Base-by-base conservation (phyloP, 2,113 vertebrate genomes). In the Neotragus pygmaeus region DNA sequence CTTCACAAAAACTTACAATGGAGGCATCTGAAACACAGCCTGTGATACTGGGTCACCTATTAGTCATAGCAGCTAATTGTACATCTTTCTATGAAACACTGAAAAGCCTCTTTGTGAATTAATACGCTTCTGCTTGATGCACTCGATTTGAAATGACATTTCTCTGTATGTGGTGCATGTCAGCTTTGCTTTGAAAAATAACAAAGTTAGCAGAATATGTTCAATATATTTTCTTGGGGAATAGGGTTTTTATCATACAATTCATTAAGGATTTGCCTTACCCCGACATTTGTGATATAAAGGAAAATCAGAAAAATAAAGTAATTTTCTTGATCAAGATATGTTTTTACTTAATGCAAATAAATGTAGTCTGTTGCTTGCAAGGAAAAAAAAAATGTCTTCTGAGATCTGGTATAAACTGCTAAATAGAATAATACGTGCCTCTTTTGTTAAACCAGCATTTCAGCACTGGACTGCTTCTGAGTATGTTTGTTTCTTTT, bases 201-300 rank as follows among this genome's bases (percentile, higher is more conserved):
- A 98, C 95, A 88, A 98, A 98, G 95, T 98, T 97, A 98, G 98
- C 98, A 98, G 98, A 99, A 98, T 98, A 98, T 27, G 97, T 98
- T 98, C 94, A 97, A 98, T 98, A 98, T 99, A 98, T 99, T 99
- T 99, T 99, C 98, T 98, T 25, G 98, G 97, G 97, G 94, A 98
- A 97, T 89, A 98, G 98, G 97, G 92, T 98, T 99, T 99, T 98
- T 99, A 98, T 98, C 97, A 98, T 95, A 98, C 6, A 60, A 98
- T 96, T 98, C 98, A 98, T 99, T 98, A 97, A 98, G 96, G 98
- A 98, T 98, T 98, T 99, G 98, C 98, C 98, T 99, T 99, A 99
- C 98, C 98, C 97, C 98, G 97, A 98, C 98, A 98, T 98, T 99
- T 99, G 98, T 99, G 98, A 98, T 98, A 98, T 88, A 98, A 98